Conservation (phyloP, 2,888 invertebrate genomes). For the Nomada fucata region DNA sequence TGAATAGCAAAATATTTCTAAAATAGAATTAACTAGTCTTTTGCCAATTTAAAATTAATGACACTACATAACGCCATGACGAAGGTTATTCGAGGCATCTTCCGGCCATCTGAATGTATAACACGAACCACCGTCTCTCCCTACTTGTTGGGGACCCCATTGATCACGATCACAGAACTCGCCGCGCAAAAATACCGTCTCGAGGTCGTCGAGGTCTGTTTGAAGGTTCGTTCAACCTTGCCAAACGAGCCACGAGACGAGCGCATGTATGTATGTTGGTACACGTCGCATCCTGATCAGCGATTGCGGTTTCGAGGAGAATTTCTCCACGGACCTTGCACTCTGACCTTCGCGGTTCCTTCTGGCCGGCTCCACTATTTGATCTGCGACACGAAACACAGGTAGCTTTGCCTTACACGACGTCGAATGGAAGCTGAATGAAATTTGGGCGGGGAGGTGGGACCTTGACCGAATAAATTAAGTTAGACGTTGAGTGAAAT, state of each 20-base stretch:
- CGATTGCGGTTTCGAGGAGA: slow-evolving; percentile 4
- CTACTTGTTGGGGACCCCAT: slow-evolving; percentile 16
- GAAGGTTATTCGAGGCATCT: neutral
- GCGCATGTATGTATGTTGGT: neutral
- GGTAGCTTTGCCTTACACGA: neutral
- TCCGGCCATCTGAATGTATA: neutral
- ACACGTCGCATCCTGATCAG: slow-evolving; percentile 8
- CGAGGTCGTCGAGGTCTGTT: slow-evolving; percentile 53
- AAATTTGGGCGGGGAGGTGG: too few relatives aligned
- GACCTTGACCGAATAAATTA: neutral
- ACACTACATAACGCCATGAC: too few relatives aligned
- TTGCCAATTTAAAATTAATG: too few relatives aligned
- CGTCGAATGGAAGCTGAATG: neutral
- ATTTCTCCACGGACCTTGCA: slow-evolving; percentile 34
- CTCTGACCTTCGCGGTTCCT: slow-evolving; percentile 16
- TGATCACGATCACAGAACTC: slow-evolving; percentile 40
- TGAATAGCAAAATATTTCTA: too few relatives aligned
- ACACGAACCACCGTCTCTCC: neutral
- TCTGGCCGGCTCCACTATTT: neutral
- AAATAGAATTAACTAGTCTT: too few relatives aligned
- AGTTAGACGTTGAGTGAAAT: neutral
- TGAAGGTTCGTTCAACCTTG: slow-evolving; percentile 67
- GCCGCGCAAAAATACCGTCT: slow-evolving; percentile 44
- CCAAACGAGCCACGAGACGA: slow-evolving; percentile 34
- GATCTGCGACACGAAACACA: neutral